Base-by-base conservation (phyloP, 2,888 invertebrate genomes). In the Diogma glabrata region DNA sequence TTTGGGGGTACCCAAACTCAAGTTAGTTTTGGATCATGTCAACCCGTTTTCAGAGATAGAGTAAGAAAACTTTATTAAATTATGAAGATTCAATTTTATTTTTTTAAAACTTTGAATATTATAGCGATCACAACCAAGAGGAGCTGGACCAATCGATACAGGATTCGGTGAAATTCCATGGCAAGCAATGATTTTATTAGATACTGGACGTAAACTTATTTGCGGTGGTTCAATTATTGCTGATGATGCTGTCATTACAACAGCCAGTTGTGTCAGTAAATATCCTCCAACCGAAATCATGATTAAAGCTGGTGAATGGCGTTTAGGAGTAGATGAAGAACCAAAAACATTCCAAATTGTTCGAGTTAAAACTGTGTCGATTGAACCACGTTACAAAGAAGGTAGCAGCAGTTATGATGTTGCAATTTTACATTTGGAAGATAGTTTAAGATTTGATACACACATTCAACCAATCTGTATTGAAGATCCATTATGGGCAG, bases 151-250 rank as follows among this genome's bases (percentile, higher is more conserved):
- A 47, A 64, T 77, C 43, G 82, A 84, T 53, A 79, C 79, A 1
- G 78, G 79, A 63, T 87, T 88, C 65, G 87, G 81, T 1, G 87
- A 88, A 70, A 87, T 87, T 61, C 86, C 89, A 52, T 89, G 89
- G 89, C 88, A 89, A 66, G 87, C 86, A 1, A 87, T 89, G 84
- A 74, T 89, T 1, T 69, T 87, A 14, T 75, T 82, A 17, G 81
- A 82, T 60, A 77, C 79, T 1, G 82, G 84, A 64, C 79, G 78
- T 60, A 79, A 82, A 49, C 74, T 87, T 2, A 74, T 88, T 1
- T 89, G 89, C 59, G 87, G 87, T 16, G 89, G 87, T 53, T 86
- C 81, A 23, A 83, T 90, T 59, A 79, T 89, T 56, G 76, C 82
- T 16, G 78, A 78, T 20, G 80, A 84, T 59, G 81, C 83, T 2